Evolutionary conservation across 2,113 vertebrate genomes (phyloP), one percentile per base, ranked within the genome.

Genomic region (Dipodomys ordii): DNA sequence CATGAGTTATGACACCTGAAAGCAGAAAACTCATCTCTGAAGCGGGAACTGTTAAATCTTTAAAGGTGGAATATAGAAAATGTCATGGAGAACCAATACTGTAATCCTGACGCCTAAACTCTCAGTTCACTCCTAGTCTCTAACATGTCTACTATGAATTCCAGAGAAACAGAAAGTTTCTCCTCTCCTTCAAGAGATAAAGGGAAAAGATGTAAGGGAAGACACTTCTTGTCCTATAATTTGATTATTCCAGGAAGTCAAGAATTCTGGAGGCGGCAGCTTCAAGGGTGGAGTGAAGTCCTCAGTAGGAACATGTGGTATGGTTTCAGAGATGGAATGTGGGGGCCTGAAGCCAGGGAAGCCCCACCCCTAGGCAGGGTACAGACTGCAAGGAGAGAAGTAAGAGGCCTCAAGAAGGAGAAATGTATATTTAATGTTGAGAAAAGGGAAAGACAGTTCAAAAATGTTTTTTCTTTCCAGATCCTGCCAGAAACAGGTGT

Each of bases 241-340:
- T 81, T 96, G 87, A 83, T 86, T 93, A 91, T 83, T 91, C 53
- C 87, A 94, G 93, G 88, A 96, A 96, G 90, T 90, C 76, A 95
- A 95, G 94, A 95, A 94, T 96, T 93, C 94, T 97, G 97, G 93
- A 97, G 97, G 97, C 32, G 93, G 97, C 73, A 93, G 88, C 88
- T 94, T 94, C 90, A 93, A 94, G 96, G 94, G 96, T 93, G 94
- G 96, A 88, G 95, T 90, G 83, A 92, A 88, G 92, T 49, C 81
- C 68, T 94, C 62, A 44, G 80, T 72, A 94, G 94, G 96, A 96
- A 96, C 64, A 46, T 92, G 68, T 90, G 65, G 69, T 95, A 89
- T 91, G 82, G 90, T 57, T 57, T 57, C 53, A 84, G 96, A 95
- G 95, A 83, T 82, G 92, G 97, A 97, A 97, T 94, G 95, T 69